phyloP scores from a whole-genome alignment of 2,888 invertebrate species.

The Lycocerus yunnanus region DNA sequence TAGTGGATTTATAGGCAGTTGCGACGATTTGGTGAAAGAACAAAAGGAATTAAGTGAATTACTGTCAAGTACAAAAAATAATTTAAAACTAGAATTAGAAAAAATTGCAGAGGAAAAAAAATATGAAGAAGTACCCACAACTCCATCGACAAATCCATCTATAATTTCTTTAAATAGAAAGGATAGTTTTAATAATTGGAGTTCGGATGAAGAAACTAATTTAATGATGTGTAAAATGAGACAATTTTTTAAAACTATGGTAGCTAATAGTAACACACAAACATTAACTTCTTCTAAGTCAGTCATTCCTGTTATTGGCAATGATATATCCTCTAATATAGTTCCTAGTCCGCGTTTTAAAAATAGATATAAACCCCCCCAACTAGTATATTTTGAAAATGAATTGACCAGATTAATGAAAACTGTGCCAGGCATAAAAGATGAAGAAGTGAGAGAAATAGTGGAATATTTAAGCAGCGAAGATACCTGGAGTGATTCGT shows the following conservation, averaged over 20 bases:
- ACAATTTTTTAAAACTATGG: slow-evolving; percentile 89
- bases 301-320: slow-evolving; percentile 54
- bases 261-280: slow-evolving; percentile 63
- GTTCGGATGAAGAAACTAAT: slow-evolving; percentile 91
- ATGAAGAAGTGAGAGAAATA: slow-evolving; percentile 88
- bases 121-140: slow-evolving; percentile 52
- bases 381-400: slow-evolving; percentile 86
- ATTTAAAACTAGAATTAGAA: slow-evolving; percentile 62
- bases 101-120: slow-evolving; percentile 66
- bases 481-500: slow-evolving; percentile 92
- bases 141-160: slow-evolving; percentile 56
- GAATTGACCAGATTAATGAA: slow-evolving; percentile 90
- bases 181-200: slow-evolving; percentile 93
- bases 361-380: slow-evolving; percentile 76
- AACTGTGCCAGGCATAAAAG: slow-evolving; percentile 88
- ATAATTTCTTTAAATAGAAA: slow-evolving; percentile 74
- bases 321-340: slow-evolving; percentile 47
- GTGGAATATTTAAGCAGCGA: slow-evolving; percentile 92
- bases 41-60: slow-evolving; percentile 55
- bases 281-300: slow-evolving; percentile 60
- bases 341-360: slow-evolving; percentile 65
- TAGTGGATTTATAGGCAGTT: slow-evolving; percentile 87
- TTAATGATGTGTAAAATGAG: slow-evolving; percentile 95
- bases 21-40: slow-evolving; percentile 80
- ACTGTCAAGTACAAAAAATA: slow-evolving; percentile 46